Percentiles rank a stretch among this genome's conserved stretches.
Conservation (phyloP, 2,113 vertebrate species). For the Halichoeres trimaculatus region DNA sequence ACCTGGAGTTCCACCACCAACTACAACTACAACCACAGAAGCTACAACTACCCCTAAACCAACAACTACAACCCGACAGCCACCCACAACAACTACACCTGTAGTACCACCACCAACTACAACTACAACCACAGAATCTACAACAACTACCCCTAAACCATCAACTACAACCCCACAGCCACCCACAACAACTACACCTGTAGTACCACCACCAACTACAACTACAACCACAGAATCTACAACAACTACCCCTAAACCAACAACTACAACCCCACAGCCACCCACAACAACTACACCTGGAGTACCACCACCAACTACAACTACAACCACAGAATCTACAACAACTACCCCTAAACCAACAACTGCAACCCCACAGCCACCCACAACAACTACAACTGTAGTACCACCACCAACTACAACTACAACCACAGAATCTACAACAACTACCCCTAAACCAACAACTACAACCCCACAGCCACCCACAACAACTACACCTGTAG, state of each 20-base stretch:
- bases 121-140: not conserved
- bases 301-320: not conserved
- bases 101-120: no score
- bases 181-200: not conserved
- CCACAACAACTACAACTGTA: not conserved
- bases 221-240: not conserved
- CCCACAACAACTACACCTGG: not conserved
- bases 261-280: not conserved
- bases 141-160: not conserved
- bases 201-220: not conserved
- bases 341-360: not conserved
- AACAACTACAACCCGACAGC: not conserved
- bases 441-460: not conserved
- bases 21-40: not conserved
- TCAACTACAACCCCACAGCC: not conserved
- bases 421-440: no score
- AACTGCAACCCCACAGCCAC: not conserved
- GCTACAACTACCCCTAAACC: no score
- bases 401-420: not conserved
- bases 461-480: not conserved
- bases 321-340: not conserved
- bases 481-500: not conserved
- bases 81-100: conserved; percentile 13
- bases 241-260: not conserved
- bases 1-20: not conserved